Evolutionary conservation across 2,888 invertebrate species (phyloP).

Genomic region (Polydrusus tereticollis): DNA sequence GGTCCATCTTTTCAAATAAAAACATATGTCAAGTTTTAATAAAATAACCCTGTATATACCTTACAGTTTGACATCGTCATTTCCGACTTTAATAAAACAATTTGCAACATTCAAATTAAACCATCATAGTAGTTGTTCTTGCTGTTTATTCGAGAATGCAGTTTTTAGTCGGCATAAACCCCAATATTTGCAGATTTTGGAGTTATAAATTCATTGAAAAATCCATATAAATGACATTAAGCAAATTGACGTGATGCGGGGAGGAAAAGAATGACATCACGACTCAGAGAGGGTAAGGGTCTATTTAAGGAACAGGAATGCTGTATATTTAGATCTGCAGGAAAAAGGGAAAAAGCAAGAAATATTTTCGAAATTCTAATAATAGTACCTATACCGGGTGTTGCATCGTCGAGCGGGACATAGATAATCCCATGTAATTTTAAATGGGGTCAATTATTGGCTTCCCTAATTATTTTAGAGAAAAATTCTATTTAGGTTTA

Average conservation of each 20-base stretch:
- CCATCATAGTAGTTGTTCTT: background rate
- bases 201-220: conserved; percentile 41
- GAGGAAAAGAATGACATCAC: conserved; percentile 32
- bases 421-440: too few species aligned
- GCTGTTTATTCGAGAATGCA: conserved; percentile 12
- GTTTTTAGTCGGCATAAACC: conserved; percentile 3
- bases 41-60: too few species aligned
- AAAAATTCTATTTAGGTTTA: too few species aligned
- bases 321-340: background rate
- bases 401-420: conserved; percentile 10
- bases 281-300: conserved; percentile 17
- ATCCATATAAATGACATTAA: conserved; percentile 41
- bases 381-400: conserved; percentile 18
- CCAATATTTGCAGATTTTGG: conserved; percentile 39
- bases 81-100: too few species aligned
- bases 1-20: too few species aligned
- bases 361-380: conserved; percentile 3
- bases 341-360: background rate
- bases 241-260: conserved; percentile 40
- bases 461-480: too few species aligned
- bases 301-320: conserved; percentile 10
- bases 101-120: too few species aligned
- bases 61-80: too few species aligned
- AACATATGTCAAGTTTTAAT: too few species aligned
- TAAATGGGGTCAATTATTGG: too few species aligned